A percentile compares a stretch with the other conserved stretches of the same genome.
phyloP scores from a whole-genome alignment of 2,888 invertebrate genomes.

The Cephus sareptanus region DNA sequence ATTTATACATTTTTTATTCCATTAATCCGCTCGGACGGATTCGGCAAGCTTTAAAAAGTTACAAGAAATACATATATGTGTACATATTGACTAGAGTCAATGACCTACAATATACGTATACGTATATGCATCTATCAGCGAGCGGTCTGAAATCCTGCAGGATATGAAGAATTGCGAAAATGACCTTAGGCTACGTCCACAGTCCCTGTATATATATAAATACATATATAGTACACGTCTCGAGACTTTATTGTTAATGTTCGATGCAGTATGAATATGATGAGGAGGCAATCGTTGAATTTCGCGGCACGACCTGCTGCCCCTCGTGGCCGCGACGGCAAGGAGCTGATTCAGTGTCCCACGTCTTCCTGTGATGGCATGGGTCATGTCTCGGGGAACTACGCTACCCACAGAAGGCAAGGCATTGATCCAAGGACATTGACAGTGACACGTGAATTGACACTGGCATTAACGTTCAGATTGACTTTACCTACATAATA shows the following conservation, averaged over 20 bases:
- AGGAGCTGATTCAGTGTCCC: conserved; percentile 84
- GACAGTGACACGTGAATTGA: conserved; percentile 43
- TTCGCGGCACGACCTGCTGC: conserved; percentile 60
- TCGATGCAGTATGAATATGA: conserved; percentile 61
- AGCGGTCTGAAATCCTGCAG: background rate
- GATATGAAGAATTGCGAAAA: background rate
- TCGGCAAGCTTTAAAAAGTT: background rate
- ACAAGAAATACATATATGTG: background rate
- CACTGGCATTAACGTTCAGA: conserved; percentile 30
- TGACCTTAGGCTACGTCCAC: background rate
- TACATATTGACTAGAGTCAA: background rate
- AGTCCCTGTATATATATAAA: background rate
- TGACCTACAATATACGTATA: background rate
- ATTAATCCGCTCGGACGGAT: background rate
- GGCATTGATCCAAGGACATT: conserved; percentile 65
- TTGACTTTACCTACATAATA: background rate
- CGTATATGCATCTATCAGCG: background rate
- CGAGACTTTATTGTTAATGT: conserved; percentile 13
- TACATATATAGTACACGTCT: background rate
- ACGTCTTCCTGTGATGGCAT: conserved; percentile 85
- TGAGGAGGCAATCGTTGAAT: conserved; percentile 62
- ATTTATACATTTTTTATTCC: background rate
- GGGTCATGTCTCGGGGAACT: conserved; percentile 90
- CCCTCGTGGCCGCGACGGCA: conserved; percentile 75
- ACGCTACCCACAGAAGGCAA: conserved; percentile 90